phyloP scores from a whole-genome alignment of 2,888 invertebrate genomes.

The Xestia ashworthii region DNA sequence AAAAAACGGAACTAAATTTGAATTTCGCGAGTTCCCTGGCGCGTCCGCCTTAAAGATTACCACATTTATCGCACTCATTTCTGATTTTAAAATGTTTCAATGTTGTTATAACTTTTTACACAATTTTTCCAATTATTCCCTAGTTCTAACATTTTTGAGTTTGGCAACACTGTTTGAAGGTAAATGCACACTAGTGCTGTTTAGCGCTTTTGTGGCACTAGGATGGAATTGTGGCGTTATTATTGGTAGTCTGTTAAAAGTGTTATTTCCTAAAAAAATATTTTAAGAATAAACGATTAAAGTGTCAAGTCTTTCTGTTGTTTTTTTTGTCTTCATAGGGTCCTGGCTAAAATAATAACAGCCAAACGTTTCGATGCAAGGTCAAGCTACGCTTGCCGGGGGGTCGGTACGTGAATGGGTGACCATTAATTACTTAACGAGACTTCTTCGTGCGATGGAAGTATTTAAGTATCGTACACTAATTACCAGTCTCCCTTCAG shows the following conservation, averaged over 20 bases:
- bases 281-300: conserved; percentile 61
- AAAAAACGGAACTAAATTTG: too few relatives aligned
- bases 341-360: neutral
- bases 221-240: conserved; percentile 34
- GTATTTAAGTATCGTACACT: too few relatives aligned
- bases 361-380: neutral
- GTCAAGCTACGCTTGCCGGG: neutral
- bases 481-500: too few relatives aligned
- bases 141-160: conserved; percentile 23
- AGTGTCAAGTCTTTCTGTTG: conserved; percentile 37
- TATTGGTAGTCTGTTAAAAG: conserved; percentile 55
- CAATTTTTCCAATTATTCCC: conserved; percentile 7
- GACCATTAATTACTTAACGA: neutral
- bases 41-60: neutral
- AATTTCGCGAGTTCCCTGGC: too few relatives aligned
- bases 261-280: conserved; percentile 61
- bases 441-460: neutral
- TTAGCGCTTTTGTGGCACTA: conserved; percentile 41
- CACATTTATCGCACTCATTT: conserved; percentile 2
- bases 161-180: conserved; percentile 51
- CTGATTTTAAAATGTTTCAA: conserved; percentile 13
- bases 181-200: conserved; percentile 26
- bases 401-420: neutral
- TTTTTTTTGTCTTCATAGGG: conserved; percentile 23
- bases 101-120: conserved; percentile 4